phyloP scores from a whole-genome alignment of 2,888 invertebrate genomes.

The Charanyca ferruginea region DNA sequence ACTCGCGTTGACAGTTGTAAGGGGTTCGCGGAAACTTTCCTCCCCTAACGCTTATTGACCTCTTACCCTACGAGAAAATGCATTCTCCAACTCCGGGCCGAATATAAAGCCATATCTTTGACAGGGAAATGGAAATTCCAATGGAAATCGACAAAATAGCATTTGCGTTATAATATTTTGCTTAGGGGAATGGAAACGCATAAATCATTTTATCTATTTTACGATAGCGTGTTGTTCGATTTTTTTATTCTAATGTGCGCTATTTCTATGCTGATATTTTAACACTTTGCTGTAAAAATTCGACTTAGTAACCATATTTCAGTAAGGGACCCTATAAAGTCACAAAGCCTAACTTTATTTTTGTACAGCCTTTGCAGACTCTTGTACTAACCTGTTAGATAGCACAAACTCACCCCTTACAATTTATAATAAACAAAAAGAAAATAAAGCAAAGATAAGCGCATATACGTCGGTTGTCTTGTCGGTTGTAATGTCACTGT shows the following conservation, averaged over 20 bases:
- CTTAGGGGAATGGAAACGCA: conserved; percentile 64
- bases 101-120: conserved; percentile 76
- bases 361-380: conserved; percentile 10
- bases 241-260: conserved; percentile 55
- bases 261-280: conserved; percentile 39
- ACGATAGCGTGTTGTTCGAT: conserved; percentile 33
- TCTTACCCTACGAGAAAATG: conserved; percentile 81
- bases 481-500: too few species aligned
- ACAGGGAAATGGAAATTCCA: conserved; percentile 74
- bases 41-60: conserved; percentile 85
- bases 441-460: conserved; percentile 41
- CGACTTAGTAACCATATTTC: conserved; percentile 16
- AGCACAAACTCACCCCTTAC: conserved; percentile 18
- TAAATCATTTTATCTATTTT: conserved; percentile 67
- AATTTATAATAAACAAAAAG: conserved; percentile 23
- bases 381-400: conserved; percentile 9
- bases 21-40: conserved; percentile 78
- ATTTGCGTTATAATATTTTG: conserved; percentile 72
- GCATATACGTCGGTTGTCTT: conserved; percentile 30
- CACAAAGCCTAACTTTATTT: conserved; percentile 10
- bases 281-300: conserved; percentile 27
- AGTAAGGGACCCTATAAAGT: conserved; percentile 10
- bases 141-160: conserved; percentile 77
- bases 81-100: conserved; percentile 75
- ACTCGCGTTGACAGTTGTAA: conserved; percentile 85